Base-by-base conservation (phyloP, 2,797 vertebrate genomes). In the Lepus townsendii region DNA sequence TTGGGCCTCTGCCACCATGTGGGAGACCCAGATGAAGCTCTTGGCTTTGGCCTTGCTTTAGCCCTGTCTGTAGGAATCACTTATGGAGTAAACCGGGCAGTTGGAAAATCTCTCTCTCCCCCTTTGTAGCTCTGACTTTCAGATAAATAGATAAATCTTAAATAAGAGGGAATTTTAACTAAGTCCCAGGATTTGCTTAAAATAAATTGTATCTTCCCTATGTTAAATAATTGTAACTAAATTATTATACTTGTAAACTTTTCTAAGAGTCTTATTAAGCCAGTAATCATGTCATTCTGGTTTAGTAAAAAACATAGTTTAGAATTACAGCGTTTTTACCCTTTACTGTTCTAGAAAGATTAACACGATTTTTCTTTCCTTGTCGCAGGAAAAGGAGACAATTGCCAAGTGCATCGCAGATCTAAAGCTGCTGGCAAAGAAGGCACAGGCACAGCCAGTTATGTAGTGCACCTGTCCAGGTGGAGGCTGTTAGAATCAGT, bases 371-470 rank as follows among this genome's bases (percentile, higher is more conserved):
- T 97, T 42, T 96, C 19, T 87, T 90, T 97, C 83, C 96, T 82
- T 97, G 57, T 98, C 97, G 89, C 97, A 99, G 99, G 99, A 99
- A 96, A 99, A 99, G 90, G 99, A 99, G 80, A 99, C 99, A 91
- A 99, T 99, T 77, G 98, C 99, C 75, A 99, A 99, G 98, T 99
- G 99, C 98, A 99, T 99, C 96, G 30, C 98, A 78, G 99, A 99
- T 97, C 98, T 99, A 96, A 99, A 99, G 96, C 96, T 96, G 0
- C 97, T 99, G 73, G 99, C 99, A 13, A 99, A 99, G 98, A 93
- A 96, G 2, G 97, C 98, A 27, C 99, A 98, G 30, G 98, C 98
- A n/a, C 97, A 26, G 98, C 93, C 95, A 8, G 24, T 95, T 83
- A 30, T 97, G 94, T 97, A 85, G 90, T 63, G 20, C 54, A 1